Conservation (phyloP, 1,140 invertebrate species). For the Harpegnathos saltator region DNA sequence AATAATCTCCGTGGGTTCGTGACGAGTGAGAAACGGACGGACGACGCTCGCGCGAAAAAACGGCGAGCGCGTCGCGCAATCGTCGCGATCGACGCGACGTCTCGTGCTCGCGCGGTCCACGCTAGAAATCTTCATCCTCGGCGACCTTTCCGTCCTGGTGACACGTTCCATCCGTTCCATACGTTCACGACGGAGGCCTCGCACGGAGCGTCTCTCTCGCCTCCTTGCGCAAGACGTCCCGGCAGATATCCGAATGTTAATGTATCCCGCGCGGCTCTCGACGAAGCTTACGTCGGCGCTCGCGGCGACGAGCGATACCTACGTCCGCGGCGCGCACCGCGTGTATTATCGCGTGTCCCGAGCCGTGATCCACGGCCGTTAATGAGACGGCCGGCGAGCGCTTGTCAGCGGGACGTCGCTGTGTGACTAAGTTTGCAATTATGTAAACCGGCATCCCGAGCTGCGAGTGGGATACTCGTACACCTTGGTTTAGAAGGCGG, state of each 20-base stretch:
- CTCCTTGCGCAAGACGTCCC: conserved; percentile 47
- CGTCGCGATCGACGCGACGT: conserved; percentile 52
- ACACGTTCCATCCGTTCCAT: conserved; percentile 25
- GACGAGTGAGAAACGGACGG: not conserved
- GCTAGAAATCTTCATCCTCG: conserved; percentile 59
- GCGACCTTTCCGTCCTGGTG: conserved; percentile 20
- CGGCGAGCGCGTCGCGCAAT: conserved; percentile 46
- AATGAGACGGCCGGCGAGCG: conserved; percentile 43
- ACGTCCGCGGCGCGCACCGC: conserved; percentile 24
- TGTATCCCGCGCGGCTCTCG: conserved; percentile 34
- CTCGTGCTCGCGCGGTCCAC: conserved; percentile 42
- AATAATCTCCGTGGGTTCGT: not conserved
- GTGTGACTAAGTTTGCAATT: conserved; percentile 69
- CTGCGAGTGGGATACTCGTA: conserved; percentile 53
- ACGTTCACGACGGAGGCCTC: conserved; percentile 30
- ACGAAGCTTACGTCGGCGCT: conserved; percentile 18
- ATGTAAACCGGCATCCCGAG: conserved; percentile 57
- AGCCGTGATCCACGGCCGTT: conserved; percentile 62
- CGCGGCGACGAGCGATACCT: conserved; percentile 29
- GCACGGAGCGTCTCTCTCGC: conserved; percentile 60
- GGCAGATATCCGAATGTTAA: conserved; percentile 71
- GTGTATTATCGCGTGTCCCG: conserved; percentile 57
- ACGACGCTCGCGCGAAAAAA: conserved; percentile 5
- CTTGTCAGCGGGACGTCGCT: conserved; percentile 59
- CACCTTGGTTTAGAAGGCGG: conserved; percentile 46